Evolutionary conservation across 2,888 invertebrate species (phyloP), one percentile per base, ranked within the genome.

Genomic region (Mystacides longicornis): DNA sequence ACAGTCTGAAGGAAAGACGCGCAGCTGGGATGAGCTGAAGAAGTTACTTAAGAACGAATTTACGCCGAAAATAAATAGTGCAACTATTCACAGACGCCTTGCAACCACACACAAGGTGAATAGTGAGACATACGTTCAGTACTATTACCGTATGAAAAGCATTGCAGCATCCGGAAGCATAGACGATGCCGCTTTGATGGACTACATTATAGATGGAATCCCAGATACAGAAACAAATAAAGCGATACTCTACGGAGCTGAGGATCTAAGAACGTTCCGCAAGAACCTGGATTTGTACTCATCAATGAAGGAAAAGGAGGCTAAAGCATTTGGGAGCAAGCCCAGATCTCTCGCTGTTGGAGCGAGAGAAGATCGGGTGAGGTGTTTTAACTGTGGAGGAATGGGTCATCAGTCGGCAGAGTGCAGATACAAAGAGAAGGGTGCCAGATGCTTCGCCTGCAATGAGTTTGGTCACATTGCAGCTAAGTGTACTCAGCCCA

Each of bases 401-500:
- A 45, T 21, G 45, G 45, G 45, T 14, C 45, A 45, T 16, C 20
- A 45, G 45, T 45, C 45, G 7, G 21, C 19, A 21, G 21, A 45
- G 7, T 45, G 45, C 14, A 7, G 21, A 16, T 45, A 20, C 16
- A 45, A 21, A 45, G 45, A 45, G 45, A 45, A 45, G 20, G 45
- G 45, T 5, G 21, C 16, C 19, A 45, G 45, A 14, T 45, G 45
- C 20, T 45, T 45, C 21, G 19, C 45, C 20, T 45, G 45, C 45
- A 45, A 45, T 19, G 45, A 45, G 19, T 45, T 45, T 45, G 45
- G 45, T 11, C 45, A 45, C 21, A 45, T 45, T n/a, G 45, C 45
- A 11, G 45, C 45, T 9, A 45, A 21, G 45, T 45, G 45, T 16
- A 19, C 45, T 5, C 18, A 45, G 19, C 3, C 45, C 5, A 45